Evolutionary conservation across 2,888 invertebrate genomes (phyloP).

Genomic region (Aleiodes alternator): DNA sequence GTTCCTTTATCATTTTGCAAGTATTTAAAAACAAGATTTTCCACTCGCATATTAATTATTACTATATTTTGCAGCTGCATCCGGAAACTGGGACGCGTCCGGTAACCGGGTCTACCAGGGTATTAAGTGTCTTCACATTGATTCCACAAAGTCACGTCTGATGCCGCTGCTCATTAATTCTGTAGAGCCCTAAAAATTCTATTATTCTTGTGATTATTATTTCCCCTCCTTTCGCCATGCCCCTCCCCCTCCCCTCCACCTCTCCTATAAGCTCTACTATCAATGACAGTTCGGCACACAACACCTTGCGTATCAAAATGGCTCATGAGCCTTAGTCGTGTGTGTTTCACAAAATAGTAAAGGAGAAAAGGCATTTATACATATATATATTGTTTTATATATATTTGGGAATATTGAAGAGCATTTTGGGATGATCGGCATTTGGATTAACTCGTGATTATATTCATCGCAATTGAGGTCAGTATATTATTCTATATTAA

Average conservation of each 20-base stretch:
- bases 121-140: too few relatives aligned
- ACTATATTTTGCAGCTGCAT: too few relatives aligned
- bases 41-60: too few relatives aligned
- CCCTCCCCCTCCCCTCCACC: background rate
- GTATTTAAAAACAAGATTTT: too few relatives aligned
- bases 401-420: background rate
- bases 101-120: too few relatives aligned
- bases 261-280: background rate
- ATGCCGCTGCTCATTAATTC: too few relatives aligned
- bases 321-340: slow-evolving; percentile 14
- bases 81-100: too few relatives aligned
- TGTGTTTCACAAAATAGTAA: background rate
- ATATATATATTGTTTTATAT: too few relatives aligned
- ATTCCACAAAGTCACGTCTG: too few relatives aligned
- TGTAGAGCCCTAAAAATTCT: background rate
- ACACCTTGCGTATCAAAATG: slow-evolving; percentile 33
- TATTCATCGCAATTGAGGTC: background rate
- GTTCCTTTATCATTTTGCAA: too few relatives aligned
- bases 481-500: background rate
- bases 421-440: background rate
- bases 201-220: background rate
- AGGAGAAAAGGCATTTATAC: background rate
- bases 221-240: background rate
- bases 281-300: slow-evolving; percentile 26
- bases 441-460: slow-evolving; percentile 9